These are phyloP conservation scores for Lepidothrix coronata DNA, from an alignment of 2,113 vertebrate species.

Conservation along the genomic window DNA sequence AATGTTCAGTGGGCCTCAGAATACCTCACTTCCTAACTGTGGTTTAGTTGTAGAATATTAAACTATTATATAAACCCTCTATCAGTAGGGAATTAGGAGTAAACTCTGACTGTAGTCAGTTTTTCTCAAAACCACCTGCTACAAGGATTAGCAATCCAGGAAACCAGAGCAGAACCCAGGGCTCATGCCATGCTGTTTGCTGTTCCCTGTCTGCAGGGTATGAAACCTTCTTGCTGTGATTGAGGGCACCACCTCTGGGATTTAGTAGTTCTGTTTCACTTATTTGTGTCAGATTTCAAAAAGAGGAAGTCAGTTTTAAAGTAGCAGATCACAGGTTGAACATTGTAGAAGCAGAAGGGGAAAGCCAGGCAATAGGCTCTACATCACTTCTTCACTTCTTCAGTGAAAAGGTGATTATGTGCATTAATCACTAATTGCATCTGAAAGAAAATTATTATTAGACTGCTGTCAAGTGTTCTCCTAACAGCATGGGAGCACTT, in stretches of 20 bases:
- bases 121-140: neutral
- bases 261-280: neutral
- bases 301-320: conserved; percentile 21
- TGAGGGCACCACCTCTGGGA: neutral
- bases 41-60: conserved; percentile 12
- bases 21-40: neutral
- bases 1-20: neutral
- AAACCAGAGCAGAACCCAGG: neutral
- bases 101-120: neutral
- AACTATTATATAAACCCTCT: conserved; percentile 7
- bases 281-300: conserved; percentile 31
- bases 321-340: neutral
- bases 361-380: conserved; percentile 25
- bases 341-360: neutral
- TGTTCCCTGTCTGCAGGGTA: neutral
- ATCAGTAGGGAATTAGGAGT: neutral
- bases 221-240: neutral
- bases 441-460: neutral
- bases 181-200: neutral
- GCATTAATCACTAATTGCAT: neutral
- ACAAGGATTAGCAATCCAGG: neutral
- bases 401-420: neutral
- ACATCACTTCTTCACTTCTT: neutral
- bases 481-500: neutral
- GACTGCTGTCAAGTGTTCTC: neutral